Conservation (phyloP, 2,113 vertebrate genomes). For the Melierax canorus region DNA sequence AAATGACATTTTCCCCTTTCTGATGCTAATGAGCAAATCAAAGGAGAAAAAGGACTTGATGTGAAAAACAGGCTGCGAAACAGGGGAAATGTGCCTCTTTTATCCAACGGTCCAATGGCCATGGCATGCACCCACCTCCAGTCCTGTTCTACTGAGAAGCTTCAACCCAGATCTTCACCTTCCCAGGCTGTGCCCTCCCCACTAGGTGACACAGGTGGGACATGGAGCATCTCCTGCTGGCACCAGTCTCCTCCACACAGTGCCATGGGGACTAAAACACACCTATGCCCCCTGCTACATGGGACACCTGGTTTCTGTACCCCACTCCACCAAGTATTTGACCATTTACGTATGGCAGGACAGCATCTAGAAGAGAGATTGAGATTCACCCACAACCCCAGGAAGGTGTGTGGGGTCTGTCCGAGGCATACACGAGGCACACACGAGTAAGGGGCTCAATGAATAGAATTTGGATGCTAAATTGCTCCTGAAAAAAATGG, state of each 20-base stretch:
- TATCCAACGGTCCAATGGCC: neutral
- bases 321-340: neutral
- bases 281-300: neutral
- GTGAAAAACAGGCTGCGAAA: neutral
- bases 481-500: neutral
- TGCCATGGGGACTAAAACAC: neutral
- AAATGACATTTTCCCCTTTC: neutral
- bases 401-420: neutral
- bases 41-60: neutral
- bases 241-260: neutral
- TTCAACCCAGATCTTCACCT: neutral
- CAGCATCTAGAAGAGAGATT: neutral
- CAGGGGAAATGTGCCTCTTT: neutral
- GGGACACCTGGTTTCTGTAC: neutral
- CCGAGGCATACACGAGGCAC: neutral
- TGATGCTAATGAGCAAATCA: neutral
- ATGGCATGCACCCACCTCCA: neutral
- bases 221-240: neutral
- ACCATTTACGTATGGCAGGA: neutral
- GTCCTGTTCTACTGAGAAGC: neutral
- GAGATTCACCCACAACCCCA: neutral
- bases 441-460: rapidly evolving
- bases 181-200: neutral
- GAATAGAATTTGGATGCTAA: neutral
- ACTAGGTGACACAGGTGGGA: neutral